phyloP scores from a whole-genome alignment of 2,888 invertebrate genomes.

The Mystacides longicornis region DNA sequence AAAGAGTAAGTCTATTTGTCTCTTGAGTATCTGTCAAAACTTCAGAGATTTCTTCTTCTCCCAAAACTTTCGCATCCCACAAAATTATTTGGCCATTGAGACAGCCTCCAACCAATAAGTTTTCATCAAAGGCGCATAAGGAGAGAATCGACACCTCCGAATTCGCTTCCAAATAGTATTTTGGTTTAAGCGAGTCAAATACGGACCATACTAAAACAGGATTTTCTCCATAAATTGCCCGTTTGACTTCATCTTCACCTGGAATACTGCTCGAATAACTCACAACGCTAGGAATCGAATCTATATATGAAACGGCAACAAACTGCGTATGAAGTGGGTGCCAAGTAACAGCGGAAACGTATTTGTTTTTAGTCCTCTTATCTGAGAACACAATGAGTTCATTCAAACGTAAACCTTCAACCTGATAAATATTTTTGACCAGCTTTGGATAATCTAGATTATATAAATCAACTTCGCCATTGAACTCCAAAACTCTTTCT shows the following conservation, averaged over 20 bases:
- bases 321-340: constrained; percentile 66
- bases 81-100: constrained; percentile 63
- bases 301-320: constrained; percentile 59
- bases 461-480: constrained; percentile 53
- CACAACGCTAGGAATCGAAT: constrained; percentile 42
- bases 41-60: constrained; percentile 54
- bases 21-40: constrained; percentile 55
- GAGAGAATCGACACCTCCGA: constrained; percentile 58
- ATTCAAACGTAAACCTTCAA: constrained; percentile 37
- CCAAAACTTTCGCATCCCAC: constrained; percentile 61
- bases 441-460: constrained; percentile 53
- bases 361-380: constrained; percentile 58
- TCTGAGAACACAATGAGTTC: constrained; percentile 60
- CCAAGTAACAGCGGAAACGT: constrained; percentile 59
- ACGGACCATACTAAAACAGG: constrained; percentile 71
- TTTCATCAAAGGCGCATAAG: constrained; percentile 63
- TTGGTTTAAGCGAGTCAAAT: constrained; percentile 59
- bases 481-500: constrained; percentile 39
- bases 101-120: constrained; percentile 63
- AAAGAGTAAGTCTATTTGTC: constrained; percentile 54
- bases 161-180: constrained; percentile 59
- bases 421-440: constrained; percentile 28
- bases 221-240: constrained; percentile 54
- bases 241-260: constrained; percentile 47
- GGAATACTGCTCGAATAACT: constrained; percentile 29